Base-by-base conservation (phyloP, 1,140 invertebrate genomes). In the Phymastichus coffea region DNA sequence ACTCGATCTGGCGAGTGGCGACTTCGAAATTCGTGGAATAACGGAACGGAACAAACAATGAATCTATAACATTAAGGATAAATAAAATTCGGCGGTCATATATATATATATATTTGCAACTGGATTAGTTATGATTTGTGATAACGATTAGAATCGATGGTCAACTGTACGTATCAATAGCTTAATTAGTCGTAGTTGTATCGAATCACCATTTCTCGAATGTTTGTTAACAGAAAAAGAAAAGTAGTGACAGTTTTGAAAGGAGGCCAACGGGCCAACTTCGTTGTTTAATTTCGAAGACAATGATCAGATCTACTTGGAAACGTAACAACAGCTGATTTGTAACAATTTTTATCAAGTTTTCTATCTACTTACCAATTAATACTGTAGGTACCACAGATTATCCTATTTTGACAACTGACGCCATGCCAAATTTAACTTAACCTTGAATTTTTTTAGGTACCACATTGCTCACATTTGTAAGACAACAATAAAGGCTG, bases 221-320 rank as follows among this genome's bases (percentile, higher is more conserved):
- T 53, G 52, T 35, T 47, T 60, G 41, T 60, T 38, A 28, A 46
- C 30, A 59, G 57, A 52, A 20, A 37, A 26, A 38, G 25, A 48
- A 59, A 30, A 46, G 57, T n/a, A n/a, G n/a, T n/a, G n/a, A n/a
- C n/a, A n/a, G n/a, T n/a, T n/a, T n/a, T n/a, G n/a, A n/a, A 60
- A 60, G 58, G 58, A 60, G 58, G 58, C 58, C 58, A 60, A 51
- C 58, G 58, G 58, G 58, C 58, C 58, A 54, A 60, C 58, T 54
- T 59, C 53, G 26, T 33, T 52, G 48, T 20, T 28, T 43, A 25
- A 19, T 43, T 38, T 46, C 30, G 35, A 46, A 41, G 20, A 38
- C 40, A 38, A 38, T 35, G 30, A 44, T 30, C 6, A 10, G 17
- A 22, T 4, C 26, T 41, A 30, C 14, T 14, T 20, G n/a, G 43